A percentile compares a stretch with the other conserved stretches of the same genome.
phyloP scores from a whole-genome alignment of 2,888 invertebrate genomes.

The Drosophila meridionalis region DNA sequence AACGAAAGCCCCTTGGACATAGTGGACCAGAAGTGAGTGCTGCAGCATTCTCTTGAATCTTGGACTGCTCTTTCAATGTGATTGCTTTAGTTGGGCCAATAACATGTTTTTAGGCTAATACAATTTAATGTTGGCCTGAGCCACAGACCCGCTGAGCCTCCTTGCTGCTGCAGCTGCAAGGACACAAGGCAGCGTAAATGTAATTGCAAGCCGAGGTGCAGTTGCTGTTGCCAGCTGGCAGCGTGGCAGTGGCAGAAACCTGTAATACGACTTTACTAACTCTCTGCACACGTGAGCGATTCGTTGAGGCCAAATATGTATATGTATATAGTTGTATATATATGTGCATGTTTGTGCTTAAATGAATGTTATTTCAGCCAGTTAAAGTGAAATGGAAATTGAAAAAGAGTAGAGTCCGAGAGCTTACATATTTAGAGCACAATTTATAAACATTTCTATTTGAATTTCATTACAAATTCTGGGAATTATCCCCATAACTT shows the following conservation, averaged over 20 bases:
- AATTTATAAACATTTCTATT: slow-evolving; percentile 18
- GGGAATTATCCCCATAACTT: neutral
- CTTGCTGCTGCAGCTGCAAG: slow-evolving; percentile 33
- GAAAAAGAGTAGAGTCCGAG: slow-evolving; percentile 1
- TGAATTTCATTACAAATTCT: slow-evolving; percentile 32
- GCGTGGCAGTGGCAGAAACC: slow-evolving; percentile 12
- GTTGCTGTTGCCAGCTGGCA: slow-evolving; percentile 38
- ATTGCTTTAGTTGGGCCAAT: slow-evolving; percentile 66
- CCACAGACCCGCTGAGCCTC: slow-evolving; percentile 11
- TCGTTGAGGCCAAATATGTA: slow-evolving; percentile 12
- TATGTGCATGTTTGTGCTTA: neutral
- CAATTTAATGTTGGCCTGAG: slow-evolving; percentile 62
- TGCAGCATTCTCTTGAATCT: slow-evolving; percentile 50
- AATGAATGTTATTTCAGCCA: neutral
- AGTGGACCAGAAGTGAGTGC: slow-evolving; percentile 3
- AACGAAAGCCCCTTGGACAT: slow-evolving; percentile 20
- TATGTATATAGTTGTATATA: neutral
- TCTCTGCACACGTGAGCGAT: slow-evolving; percentile 45
- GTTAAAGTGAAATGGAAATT: slow-evolving; percentile 23
- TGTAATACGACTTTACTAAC: slow-evolving; percentile 25
- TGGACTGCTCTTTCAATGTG: slow-evolving; percentile 66
- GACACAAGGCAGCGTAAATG: slow-evolving; percentile 53
- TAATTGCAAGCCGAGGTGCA: slow-evolving; percentile 57
- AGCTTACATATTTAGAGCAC: slow-evolving; percentile 17
- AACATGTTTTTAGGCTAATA: slow-evolving; percentile 66